Conservation (phyloP, 1,140 invertebrate genomes). For the Euwallacea similis region DNA sequence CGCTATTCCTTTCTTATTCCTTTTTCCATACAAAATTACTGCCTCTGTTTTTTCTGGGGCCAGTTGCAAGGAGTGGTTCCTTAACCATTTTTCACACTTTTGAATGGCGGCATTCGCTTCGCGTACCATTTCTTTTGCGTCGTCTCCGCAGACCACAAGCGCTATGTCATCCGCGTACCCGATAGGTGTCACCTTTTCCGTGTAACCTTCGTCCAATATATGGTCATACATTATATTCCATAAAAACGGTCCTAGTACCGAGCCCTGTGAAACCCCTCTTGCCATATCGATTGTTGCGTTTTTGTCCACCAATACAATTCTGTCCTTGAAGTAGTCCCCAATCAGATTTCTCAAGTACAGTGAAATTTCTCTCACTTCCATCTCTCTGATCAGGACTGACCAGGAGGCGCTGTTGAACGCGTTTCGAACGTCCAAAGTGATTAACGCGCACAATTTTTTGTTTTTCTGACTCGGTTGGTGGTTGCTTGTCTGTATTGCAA, state of each 20-base stretch:
- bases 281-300: not conserved
- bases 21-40: slow-evolving; percentile 20
- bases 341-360: slow-evolving; percentile 3
- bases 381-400: no score
- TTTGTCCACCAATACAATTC: not conserved
- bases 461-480: no score
- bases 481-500: no score
- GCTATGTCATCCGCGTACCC: slow-evolving; percentile 44
- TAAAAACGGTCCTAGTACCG: slow-evolving; percentile 46
- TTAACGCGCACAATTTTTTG: no score
- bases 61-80: slow-evolving; percentile 32
- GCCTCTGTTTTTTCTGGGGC: slow-evolving; percentile 43
- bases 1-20: not conserved
- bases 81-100: slow-evolving; percentile 32
- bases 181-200: slow-evolving; percentile 25
- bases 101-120: slow-evolving; percentile 27
- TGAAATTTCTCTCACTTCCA: no score
- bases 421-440: no score
- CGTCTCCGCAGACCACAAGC: slow-evolving; percentile 34
- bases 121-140: slow-evolving; percentile 23
- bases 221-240: slow-evolving; percentile 50
- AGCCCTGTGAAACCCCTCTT: slow-evolving; percentile 39
- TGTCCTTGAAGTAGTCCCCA: not conserved
- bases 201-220: slow-evolving; percentile 37
- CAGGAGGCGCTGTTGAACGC: no score